These are phyloP conservation scores for Pseudobourletiella spinata DNA, from an alignment of 1,140 invertebrate species.

Conservation along the genomic window DNA sequence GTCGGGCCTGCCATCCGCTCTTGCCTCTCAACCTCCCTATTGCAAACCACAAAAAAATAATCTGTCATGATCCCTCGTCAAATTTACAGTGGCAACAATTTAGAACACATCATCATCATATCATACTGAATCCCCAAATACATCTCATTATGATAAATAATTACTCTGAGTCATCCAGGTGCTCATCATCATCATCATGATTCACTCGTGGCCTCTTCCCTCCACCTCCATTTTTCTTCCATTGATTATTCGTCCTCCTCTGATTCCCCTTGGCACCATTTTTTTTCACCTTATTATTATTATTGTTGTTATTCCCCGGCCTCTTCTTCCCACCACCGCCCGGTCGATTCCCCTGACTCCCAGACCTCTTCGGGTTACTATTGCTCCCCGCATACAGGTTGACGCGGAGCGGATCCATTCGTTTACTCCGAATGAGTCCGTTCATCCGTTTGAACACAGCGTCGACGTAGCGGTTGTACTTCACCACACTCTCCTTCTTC, in stretches of 20 bases:
- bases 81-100: too few species aligned
- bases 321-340: neutral
- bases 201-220: neutral
- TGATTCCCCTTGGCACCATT: slow-evolving; percentile 3
- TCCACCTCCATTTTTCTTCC: neutral
- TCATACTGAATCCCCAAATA: too few species aligned
- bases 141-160: too few species aligned
- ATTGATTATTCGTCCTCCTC: too few species aligned
- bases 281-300: neutral
- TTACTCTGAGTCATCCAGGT: too few species aligned
- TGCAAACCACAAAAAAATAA: too few species aligned
- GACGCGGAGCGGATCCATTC: slow-evolving; percentile 34
- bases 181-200: neutral
- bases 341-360: neutral
- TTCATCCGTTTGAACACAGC: slow-evolving; percentile 34
- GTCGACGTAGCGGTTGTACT: slow-evolving; percentile 35
- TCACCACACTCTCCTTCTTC: slow-evolving; percentile 6
- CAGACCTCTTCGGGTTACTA: neutral
- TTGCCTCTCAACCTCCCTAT: too few species aligned
- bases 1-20: neutral
- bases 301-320: slow-evolving; percentile 2
- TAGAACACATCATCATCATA: too few species aligned
- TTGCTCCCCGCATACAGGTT: slow-evolving; percentile 28
- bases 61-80: too few species aligned
- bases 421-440: slow-evolving; percentile 23